phyloP scores from a whole-genome alignment of 1,140 invertebrate species.

The Scaptomyza hsui region DNA sequence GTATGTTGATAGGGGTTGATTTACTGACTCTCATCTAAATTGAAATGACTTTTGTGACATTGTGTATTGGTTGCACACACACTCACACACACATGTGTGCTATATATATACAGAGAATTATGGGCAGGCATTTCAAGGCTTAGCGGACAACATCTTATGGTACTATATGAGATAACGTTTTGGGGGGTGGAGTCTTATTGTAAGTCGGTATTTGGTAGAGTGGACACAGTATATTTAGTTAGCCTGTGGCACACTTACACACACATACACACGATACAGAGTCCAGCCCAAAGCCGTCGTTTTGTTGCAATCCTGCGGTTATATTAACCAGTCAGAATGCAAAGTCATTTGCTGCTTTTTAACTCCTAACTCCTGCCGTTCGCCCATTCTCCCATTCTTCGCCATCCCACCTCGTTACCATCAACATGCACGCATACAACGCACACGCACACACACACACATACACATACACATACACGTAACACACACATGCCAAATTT shows the following conservation, averaged over 20 bases:
- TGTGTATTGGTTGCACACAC: constrained; percentile 66
- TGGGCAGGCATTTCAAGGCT: constrained; percentile 2
- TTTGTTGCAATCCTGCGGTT: constrained; percentile 80
- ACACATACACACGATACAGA: not conserved
- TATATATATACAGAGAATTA: constrained; percentile 5
- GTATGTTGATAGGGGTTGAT: constrained; percentile 84
- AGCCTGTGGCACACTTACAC: constrained; percentile 20
- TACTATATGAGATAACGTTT: constrained; percentile 42
- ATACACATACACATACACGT: constrained; percentile 30
- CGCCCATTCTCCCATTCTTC: not conserved
- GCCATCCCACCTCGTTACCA: not conserved
- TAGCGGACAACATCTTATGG: constrained; percentile 53
- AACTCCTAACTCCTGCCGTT: constrained; percentile 32
- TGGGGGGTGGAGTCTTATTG: constrained; percentile 77
- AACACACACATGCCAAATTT: constrained; percentile 73
- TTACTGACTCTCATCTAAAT: constrained; percentile 84
- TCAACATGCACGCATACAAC: constrained; percentile 13
- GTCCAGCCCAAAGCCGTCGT: constrained; percentile 26
- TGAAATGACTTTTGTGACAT: constrained; percentile 83
- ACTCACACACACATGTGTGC: constrained; percentile 24
- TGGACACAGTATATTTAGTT: constrained; percentile 62
- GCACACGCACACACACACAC: constrained; percentile 2
- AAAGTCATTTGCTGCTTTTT: constrained; percentile 73
- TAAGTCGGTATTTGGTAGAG: constrained; percentile 49
- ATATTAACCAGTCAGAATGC: constrained; percentile 84